These are phyloP conservation scores for Pelosia muscerda DNA, from an alignment of 2,888 invertebrate genomes.

Conservation along the genomic window DNA sequence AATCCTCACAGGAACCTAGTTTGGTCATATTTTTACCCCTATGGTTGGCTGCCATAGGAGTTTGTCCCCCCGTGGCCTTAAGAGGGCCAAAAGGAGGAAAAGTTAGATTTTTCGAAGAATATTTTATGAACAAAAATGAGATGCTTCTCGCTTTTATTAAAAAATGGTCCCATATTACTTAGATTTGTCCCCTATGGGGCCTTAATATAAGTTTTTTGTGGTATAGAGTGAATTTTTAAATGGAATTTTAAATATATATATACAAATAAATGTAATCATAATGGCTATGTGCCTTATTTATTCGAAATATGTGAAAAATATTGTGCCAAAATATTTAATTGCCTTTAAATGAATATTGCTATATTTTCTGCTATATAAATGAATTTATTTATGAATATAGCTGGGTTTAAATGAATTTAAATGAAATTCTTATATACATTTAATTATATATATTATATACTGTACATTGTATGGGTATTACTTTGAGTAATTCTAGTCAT, in stretches of 20 bases:
- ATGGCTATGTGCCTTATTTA: slow-evolving; percentile 79
- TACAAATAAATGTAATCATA: slow-evolving; percentile 44
- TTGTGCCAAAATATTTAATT: slow-evolving; percentile 68
- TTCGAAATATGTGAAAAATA: slow-evolving; percentile 51
- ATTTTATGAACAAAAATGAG: slow-evolving; percentile 60
- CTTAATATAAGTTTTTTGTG: slow-evolving; percentile 37
- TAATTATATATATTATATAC: slow-evolving; percentile 23
- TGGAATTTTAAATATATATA: slow-evolving; percentile 36
- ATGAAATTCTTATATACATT: slow-evolving; percentile 20
- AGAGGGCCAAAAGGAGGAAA: slow-evolving; percentile 48
- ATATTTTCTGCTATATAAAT: slow-evolving; percentile 49
- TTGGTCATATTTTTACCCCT: slow-evolving; percentile 66
- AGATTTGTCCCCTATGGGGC: slow-evolving; percentile 37
- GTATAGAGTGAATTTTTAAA: slow-evolving; percentile 49
- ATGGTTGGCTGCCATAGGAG: slow-evolving; percentile 70
- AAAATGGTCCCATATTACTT: slow-evolving; percentile 34
- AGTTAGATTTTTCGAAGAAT: slow-evolving; percentile 64
- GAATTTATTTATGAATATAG: slow-evolving; percentile 43
- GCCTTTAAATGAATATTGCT: slow-evolving; percentile 52
- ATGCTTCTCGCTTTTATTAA: slow-evolving; percentile 40
- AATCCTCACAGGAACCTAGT: slow-evolving; percentile 42
- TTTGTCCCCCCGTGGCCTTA: slow-evolving; percentile 58
- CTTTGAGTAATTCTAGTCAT: slow-evolving; percentile 68
- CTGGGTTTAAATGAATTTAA: slow-evolving; percentile 33
- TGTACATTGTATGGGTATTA: slow-evolving; percentile 47